These are phyloP conservation scores for Plodia interpunctella DNA, from an alignment of 1,140 invertebrate species.

Conservation along the genomic window DNA sequence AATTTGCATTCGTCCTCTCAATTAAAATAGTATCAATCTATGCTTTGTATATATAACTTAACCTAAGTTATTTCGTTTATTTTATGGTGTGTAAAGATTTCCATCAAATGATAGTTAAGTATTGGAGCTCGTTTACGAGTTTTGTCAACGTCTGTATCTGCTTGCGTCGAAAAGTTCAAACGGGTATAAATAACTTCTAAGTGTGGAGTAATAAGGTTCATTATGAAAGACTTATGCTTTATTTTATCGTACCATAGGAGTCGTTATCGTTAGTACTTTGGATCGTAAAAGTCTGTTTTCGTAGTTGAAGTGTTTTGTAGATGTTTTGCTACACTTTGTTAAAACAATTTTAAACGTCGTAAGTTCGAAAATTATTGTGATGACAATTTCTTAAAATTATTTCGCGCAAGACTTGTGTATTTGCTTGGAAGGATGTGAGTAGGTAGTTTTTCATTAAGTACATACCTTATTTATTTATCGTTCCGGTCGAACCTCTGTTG, in stretches of 20 bases:
- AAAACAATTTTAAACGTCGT: background rate
- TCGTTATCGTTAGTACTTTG: slow-evolving; percentile 4
- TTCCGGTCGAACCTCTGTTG: background rate
- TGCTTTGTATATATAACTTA: no score
- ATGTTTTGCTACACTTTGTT: slow-evolving; percentile 5
- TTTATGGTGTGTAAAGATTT: slow-evolving; percentile 1
- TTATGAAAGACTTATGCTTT: background rate
- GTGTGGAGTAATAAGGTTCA: background rate
- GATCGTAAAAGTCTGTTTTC: slow-evolving; percentile 1
- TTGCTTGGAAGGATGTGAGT: background rate
- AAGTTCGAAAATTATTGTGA: background rate
- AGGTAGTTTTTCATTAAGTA: background rate
- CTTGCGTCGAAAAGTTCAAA: background rate
- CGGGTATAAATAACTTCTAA: background rate
- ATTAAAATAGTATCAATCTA: no score
- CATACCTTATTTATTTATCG: background rate
- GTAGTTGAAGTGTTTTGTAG: background rate
- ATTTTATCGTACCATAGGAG: background rate
- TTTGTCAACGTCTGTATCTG: background rate
- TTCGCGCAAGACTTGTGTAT: background rate
- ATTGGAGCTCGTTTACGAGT: background rate
- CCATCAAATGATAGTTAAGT: slow-evolving; percentile 5
- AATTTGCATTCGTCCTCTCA: no score
- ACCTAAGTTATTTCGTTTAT: background rate
- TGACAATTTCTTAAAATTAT: background rate